Evolutionary conservation across 2,888 invertebrate species (phyloP).

Genomic region (Prosopocoilus inquinatus): DNA sequence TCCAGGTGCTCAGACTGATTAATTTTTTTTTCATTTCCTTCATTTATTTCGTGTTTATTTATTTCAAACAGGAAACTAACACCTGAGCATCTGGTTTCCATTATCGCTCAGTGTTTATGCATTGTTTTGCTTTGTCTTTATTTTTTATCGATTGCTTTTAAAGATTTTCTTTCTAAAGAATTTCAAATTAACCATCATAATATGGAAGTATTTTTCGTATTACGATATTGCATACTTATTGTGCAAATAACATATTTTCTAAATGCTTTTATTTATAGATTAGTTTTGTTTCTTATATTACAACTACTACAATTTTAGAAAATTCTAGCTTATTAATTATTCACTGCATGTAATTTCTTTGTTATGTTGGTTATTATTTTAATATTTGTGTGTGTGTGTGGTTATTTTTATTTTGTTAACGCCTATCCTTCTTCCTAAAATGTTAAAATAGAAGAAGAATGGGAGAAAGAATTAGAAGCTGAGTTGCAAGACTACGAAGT

Average conservation of each 20-base stretch:
- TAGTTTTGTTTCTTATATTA: constrained; percentile 16
- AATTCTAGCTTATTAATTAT: constrained; percentile 2
- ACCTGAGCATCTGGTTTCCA: constrained; percentile 33
- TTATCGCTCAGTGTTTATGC: constrained; percentile 12
- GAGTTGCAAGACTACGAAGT: constrained; percentile 95
- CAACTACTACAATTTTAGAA: background rate
- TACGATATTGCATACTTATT: no score
- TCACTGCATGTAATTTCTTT: background rate
- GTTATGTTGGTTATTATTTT: constrained; percentile 10
- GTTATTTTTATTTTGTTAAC: constrained; percentile 27
- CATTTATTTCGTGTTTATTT: background rate
- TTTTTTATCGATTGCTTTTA: background rate
- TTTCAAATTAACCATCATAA: constrained; percentile 1
- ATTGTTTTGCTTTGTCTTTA: constrained; percentile 9
- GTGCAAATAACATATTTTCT: constrained; percentile 13
- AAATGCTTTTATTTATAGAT: constrained; percentile 11
- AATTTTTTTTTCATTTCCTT: background rate
- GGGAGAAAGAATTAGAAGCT: constrained; percentile 94
- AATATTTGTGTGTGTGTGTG: constrained; percentile 11
- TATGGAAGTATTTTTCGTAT: background rate
- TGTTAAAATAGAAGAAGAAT: constrained; percentile 68
- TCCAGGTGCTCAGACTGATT: constrained; percentile 28
- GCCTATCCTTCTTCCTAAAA: constrained; percentile 38
- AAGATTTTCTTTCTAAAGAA: constrained; percentile 5
- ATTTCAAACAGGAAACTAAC: constrained; percentile 34